Conservation (phyloP, 1,140 invertebrate genomes). For the Cydia pomonella region DNA sequence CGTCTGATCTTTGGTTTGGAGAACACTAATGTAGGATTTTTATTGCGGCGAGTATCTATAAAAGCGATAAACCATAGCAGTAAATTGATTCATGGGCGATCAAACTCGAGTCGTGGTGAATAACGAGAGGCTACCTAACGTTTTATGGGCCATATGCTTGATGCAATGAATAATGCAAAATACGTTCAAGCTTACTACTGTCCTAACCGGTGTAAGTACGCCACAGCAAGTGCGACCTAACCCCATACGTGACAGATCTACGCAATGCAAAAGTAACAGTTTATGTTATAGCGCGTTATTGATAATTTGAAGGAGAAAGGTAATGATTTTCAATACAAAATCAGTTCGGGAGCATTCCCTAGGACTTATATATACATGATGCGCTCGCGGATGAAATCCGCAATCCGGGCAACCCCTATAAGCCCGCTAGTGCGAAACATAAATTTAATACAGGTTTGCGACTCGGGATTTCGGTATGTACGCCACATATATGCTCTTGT, state of each 20-base stretch:
- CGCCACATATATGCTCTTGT: too few relatives aligned
- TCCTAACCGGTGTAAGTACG: neutral
- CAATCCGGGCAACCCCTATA: too few relatives aligned
- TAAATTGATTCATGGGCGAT: slow-evolving; percentile 14
- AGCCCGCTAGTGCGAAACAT: too few relatives aligned
- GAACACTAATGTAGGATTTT: neutral
- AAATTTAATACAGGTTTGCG: too few relatives aligned
- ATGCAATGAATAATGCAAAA: neutral
- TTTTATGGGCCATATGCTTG: slow-evolving; percentile 5
- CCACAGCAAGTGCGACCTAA: neutral
- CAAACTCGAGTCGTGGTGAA: neutral
- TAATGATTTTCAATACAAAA: too few relatives aligned
- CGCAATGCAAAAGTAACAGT: neutral
- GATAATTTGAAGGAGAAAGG: too few relatives aligned
- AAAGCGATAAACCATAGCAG: neutral
- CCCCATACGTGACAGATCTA: neutral
- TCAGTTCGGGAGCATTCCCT: too few relatives aligned
- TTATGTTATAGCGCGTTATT: too few relatives aligned
- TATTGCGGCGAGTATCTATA: neutral
- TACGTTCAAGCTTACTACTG: neutral
- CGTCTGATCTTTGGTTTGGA: neutral
- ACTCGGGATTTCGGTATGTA: too few relatives aligned
- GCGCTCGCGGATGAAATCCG: too few relatives aligned
- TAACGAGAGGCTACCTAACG: neutral
- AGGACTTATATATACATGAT: too few relatives aligned